Percentiles rank a stretch among this genome's conserved stretches.
Evolutionary conservation across 2,113 vertebrate species (phyloP).

Genomic region (Lagopus muta): DNA sequence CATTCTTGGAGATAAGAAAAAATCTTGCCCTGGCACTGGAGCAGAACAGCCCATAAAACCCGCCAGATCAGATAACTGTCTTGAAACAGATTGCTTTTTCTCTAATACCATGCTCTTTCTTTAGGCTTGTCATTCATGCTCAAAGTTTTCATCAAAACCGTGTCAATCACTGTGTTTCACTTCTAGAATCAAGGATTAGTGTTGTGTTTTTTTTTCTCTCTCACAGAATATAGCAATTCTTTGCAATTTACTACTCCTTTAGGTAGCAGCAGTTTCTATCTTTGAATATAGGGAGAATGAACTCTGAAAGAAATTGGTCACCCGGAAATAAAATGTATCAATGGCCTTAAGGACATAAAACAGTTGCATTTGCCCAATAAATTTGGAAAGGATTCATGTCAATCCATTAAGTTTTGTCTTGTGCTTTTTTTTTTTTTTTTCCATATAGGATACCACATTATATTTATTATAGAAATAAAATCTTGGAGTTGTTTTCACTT

Average conservation of each 20-base stretch:
- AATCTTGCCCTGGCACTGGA: constrained; percentile 51
- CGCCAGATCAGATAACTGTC: constrained; percentile 67
- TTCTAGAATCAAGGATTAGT: constrained; percentile 24
- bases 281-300: background rate
- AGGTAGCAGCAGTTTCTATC: background rate
- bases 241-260: background rate
- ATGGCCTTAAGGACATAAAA: background rate
- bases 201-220: background rate
- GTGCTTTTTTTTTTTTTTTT: background rate
- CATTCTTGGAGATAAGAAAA: constrained; percentile 26
- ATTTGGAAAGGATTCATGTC: background rate
- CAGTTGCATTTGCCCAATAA: background rate
- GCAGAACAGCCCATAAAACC: constrained; percentile 42
- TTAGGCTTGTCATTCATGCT: constrained; percentile 69
- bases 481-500: background rate
- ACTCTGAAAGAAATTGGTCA: background rate
- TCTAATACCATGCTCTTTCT: constrained; percentile 65
- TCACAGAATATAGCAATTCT: background rate
- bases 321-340: background rate
- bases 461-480: background rate
- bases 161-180: constrained; percentile 48
- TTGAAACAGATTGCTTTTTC: constrained; percentile 70
- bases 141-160: constrained; percentile 49
- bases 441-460: background rate
- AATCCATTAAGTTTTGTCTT: background rate